Evolutionary conservation across 1,140 invertebrate species (phyloP).

Genomic region (Heliconius himera): DNA sequence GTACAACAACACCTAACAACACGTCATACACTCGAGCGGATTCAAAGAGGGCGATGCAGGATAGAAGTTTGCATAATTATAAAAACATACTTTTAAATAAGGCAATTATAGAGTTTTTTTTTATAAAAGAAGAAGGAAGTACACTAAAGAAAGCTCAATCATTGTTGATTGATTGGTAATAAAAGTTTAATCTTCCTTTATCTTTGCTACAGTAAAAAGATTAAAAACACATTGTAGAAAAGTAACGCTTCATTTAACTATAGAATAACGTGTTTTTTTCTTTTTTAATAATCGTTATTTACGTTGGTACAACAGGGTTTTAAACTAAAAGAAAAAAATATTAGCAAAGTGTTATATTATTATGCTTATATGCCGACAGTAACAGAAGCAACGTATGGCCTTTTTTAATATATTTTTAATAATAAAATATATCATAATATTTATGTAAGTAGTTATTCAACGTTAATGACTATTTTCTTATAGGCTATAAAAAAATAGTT

Average conservation of each 20-base stretch:
- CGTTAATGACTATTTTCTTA: too few relatives aligned
- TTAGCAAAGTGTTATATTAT: not conserved
- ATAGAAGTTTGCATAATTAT: not conserved
- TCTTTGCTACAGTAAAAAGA: slow-evolving; percentile 11
- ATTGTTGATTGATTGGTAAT: slow-evolving; percentile 10
- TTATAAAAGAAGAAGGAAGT: not conserved
- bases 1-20: not conserved
- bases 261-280: not conserved
- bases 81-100: not conserved
- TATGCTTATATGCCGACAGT: not conserved
- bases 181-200: slow-evolving; percentile 23
- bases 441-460: too few relatives aligned
- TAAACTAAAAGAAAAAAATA: not conserved
- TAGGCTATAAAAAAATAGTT: too few relatives aligned
- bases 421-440: not conserved
- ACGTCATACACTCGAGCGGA: not conserved
- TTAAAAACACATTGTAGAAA: slow-evolving; percentile 1
- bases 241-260: slow-evolving; percentile 5
- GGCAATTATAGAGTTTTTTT: not conserved
- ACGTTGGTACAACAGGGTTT: not conserved
- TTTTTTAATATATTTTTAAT: not conserved
- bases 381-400: not conserved
- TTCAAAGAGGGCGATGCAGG: not conserved
- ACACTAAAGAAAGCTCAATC: slow-evolving; percentile 13
- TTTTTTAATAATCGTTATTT: not conserved